Conservation (phyloP, 2,888 invertebrate species). For the Orthonevra nobilis region DNA sequence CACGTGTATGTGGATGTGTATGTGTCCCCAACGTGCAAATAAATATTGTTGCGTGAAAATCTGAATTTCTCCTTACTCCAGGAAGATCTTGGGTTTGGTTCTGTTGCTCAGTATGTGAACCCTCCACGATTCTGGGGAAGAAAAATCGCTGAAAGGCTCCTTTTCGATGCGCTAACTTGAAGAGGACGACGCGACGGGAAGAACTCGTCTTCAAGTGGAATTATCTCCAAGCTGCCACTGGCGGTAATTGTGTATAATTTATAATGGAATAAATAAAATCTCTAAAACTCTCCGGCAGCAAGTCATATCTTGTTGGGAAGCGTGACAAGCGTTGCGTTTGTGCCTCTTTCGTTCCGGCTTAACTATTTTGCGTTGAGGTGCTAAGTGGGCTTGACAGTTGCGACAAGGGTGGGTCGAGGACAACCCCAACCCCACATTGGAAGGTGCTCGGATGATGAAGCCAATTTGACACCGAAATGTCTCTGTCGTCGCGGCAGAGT, state of each 20-base stretch:
- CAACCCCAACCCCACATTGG: neutral
- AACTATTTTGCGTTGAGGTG: conserved; percentile 3
- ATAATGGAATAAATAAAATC: conserved; percentile 66
- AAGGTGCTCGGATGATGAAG: conserved; percentile 41
- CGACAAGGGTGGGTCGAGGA: neutral
- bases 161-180: conserved; percentile 25
- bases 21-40: conserved; percentile 42
- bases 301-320: conserved; percentile 50
- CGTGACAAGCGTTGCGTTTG: neutral
- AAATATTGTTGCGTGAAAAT: conserved; percentile 47
- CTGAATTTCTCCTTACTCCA: conserved; percentile 22
- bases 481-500: conserved; percentile 14
- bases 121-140: conserved; percentile 33
- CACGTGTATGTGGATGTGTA: conserved; percentile 20
- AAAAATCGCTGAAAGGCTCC: conserved; percentile 60
- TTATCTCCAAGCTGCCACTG: conserved; percentile 22
- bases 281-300: conserved; percentile 46
- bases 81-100: neutral
- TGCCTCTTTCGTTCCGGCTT: neutral
- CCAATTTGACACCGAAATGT: conserved; percentile 64
- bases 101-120: too few species aligned
- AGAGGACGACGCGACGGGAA: neutral
- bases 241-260: conserved; percentile 65
- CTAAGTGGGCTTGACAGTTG: conserved; percentile 27
- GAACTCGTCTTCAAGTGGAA: conserved; percentile 2